Conservation (phyloP, 2,797 vertebrate species). For the Syngnathus acus region DNA sequence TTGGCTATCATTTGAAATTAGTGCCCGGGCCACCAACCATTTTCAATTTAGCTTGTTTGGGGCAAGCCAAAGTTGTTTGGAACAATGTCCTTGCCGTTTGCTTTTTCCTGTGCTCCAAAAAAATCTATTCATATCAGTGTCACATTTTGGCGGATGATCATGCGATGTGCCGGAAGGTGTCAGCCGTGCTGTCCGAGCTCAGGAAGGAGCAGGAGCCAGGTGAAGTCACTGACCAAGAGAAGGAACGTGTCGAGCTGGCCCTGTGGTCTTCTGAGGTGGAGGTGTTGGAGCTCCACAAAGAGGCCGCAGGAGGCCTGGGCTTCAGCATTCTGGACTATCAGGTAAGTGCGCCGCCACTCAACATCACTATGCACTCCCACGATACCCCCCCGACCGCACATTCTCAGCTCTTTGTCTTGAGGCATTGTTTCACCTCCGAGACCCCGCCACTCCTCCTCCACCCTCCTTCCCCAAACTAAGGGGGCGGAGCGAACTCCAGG, state of each 20-base stretch:
- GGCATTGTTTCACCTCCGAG: constrained; percentile 36
- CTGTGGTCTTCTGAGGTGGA: constrained; percentile 85
- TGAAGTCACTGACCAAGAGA: constrained; percentile 12
- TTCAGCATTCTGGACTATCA: constrained; percentile 98
- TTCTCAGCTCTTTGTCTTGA: constrained; percentile 31
- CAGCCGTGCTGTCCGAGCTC: constrained; percentile 8
- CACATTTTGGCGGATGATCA: too few species aligned
- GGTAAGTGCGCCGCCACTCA: constrained; percentile 57
- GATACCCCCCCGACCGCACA: neutral
- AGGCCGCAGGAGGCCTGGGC: constrained; percentile 77
- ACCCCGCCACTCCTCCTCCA: constrained; percentile 19
- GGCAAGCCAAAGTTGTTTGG: too few species aligned
- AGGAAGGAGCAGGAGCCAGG: constrained; percentile 14
- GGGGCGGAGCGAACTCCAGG: constrained; percentile 18
- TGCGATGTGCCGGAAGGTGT: neutral
- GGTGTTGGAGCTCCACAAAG: constrained; percentile 80
- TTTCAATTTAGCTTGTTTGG: too few species aligned
- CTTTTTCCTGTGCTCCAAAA: too few species aligned
- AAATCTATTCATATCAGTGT: too few species aligned
- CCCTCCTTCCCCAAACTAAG: constrained; percentile 20
- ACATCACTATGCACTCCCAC: neutral
- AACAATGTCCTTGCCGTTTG: too few species aligned
- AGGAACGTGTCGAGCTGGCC: constrained; percentile 79
- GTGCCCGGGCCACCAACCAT: too few species aligned
- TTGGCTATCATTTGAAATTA: too few species aligned